Conservation (phyloP, 2,113 vertebrate species). For the Dromiciops gliroides region DNA sequence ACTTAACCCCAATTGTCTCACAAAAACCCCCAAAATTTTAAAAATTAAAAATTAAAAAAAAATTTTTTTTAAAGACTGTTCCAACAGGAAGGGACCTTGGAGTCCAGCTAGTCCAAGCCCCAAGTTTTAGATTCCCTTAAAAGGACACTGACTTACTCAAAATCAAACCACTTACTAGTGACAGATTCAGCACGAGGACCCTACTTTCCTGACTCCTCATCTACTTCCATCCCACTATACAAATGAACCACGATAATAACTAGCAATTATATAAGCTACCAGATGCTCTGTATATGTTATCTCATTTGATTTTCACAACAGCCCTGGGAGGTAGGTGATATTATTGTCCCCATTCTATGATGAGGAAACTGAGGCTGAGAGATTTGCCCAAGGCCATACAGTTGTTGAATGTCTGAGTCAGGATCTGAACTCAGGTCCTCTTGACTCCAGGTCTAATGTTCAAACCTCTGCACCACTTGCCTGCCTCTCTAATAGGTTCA, state of each 20-base stretch:
- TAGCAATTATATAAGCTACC: neutral
- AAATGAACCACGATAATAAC: neutral
- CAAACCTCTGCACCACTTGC: neutral
- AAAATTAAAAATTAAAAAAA: too few relatives aligned
- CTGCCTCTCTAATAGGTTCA: neutral
- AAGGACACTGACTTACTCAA: neutral
- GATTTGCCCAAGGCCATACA: neutral
- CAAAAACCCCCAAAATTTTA: too few relatives aligned
- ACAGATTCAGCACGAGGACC: neutral
- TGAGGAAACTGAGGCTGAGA: neutral
- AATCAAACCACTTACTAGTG: neutral
- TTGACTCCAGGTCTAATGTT: neutral
- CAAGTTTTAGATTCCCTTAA: neutral
- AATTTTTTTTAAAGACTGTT: neutral
- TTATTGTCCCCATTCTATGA: neutral
- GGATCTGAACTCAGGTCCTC: neutral
- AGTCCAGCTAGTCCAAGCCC: neutral
- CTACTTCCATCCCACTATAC: neutral
- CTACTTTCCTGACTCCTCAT: neutral
- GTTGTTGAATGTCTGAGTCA: neutral
- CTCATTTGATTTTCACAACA: neutral
- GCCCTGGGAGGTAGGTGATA: neutral
- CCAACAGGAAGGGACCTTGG: neutral
- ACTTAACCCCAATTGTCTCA: too few relatives aligned
- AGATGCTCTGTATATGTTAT: neutral